Evolutionary conservation across 2,113 vertebrate species (phyloP).

Genomic region (Carassius carassius): DNA sequence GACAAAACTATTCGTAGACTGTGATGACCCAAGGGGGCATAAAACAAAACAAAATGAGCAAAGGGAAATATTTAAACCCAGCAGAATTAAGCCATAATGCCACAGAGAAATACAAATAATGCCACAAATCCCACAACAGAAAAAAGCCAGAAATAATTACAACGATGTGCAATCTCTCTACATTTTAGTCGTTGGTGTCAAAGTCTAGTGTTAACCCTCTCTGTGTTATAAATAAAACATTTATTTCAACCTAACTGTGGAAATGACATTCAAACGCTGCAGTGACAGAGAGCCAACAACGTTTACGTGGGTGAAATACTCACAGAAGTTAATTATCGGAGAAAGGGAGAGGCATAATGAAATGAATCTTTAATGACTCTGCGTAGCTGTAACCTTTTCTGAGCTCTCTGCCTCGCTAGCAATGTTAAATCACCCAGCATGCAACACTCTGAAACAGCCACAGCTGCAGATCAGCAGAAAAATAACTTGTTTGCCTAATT

Average conservation of each 20-base stretch:
- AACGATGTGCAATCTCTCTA: not conserved
- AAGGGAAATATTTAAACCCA: not conserved
- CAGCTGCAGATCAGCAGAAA: not conserved
- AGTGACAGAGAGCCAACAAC: constrained; percentile 65
- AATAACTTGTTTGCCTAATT: not conserved
- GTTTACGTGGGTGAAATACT: constrained; percentile 70
- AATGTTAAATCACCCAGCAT: constrained; percentile 47
- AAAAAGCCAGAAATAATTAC: constrained; percentile 2
- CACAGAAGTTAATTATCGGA: constrained; percentile 74
- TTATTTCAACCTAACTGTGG: constrained; percentile 61
- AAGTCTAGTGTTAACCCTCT: constrained; percentile 16
- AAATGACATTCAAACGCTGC: constrained; percentile 72
- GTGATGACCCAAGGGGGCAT: not conserved
- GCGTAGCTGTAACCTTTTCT: constrained; percentile 72
- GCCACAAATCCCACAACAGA: not conserved
- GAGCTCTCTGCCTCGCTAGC: constrained; percentile 55
- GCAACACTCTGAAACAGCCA: constrained; percentile 37
- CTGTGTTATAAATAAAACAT: constrained; percentile 63
- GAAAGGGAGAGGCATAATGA: constrained; percentile 61
- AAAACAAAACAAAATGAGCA: not conserved
- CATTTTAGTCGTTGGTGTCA: not conserved
- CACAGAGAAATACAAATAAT: not conserved
- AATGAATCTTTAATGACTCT: constrained; percentile 72
- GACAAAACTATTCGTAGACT: not conserved
- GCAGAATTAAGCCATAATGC: not conserved